Evolutionary conservation across 23 tunicate species (phyloP), one percentile per base, ranked within the genome.

Genomic region (Ascidia mentula): DNA sequence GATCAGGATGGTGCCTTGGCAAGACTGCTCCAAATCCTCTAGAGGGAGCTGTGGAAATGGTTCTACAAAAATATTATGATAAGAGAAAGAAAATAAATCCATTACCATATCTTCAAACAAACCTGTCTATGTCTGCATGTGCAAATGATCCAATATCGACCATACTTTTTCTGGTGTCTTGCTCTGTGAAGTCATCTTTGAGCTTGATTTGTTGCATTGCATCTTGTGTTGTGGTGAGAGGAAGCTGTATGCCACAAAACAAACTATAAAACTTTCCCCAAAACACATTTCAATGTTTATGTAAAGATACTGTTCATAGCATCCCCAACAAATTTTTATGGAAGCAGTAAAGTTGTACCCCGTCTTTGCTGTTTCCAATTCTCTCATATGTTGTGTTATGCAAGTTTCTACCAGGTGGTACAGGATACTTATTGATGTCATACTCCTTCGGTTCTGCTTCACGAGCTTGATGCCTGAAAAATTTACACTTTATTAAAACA

Each of bases 391-490:
- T 92, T 18, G 97, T 74, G 1, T 82, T 87, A 79, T 82, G 97
- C 0, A 92, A 69, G 60, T 87, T 92, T 61, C 97, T 73, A 0
- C 87, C 87, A 6, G 97, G 97, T 6, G 80, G 92, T 5, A 38
- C 59, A 4, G 92, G 88, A 32, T 46, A 82, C 6, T 75, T 82
- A 46, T 82, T 86, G 69, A 92, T 74, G 75, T 92, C 97, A 82
- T 92, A 92, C 73, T 87, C 65, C 72, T 92, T 92, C 28, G 97
- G 97, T 87, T 92, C 97, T 6, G 97, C 97, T 69, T 92, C 97
- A 31, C 97, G 65, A 33, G 91, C 92, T 77, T 87, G 91, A 59
- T 92, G 92, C 96, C 96, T 90, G 2, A 53, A 53, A 53, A 42
- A 42, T n/a, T n/a, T n/a, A n/a, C n/a, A n/a, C n/a, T n/a, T n/a